Evolutionary conservation across 1,140 invertebrate species (phyloP), one percentile per base, ranked within the genome.

Genomic region (Bombyx mandarina): DNA sequence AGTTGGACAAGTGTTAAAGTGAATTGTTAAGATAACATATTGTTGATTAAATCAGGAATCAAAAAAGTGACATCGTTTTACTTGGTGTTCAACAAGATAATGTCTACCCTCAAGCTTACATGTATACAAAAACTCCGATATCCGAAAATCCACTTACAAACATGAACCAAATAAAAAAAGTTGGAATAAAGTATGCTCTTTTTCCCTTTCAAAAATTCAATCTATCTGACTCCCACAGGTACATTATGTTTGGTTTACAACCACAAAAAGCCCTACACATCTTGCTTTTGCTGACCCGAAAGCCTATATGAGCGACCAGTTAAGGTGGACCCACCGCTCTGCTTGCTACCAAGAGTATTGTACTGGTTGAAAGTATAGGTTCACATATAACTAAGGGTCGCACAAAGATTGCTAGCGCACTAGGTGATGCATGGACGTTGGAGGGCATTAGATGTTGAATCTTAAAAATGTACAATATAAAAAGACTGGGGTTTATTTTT

Each of bases 211-310:
- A 59, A 65, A 60, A 69, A 61, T 61, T 66, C 63, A 63, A 66
- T 65, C 61, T 66, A 69, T 69, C 54, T 53, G 45, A 56, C 52
- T 62, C 62, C 58, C 67, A 56, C 52, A 61, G 58, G 63, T 55
- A 65, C 52, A 62, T 58, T 60, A 52, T 55, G 55, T 57, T 58
- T 60, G 46, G 52, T 60, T 60, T 56, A 47, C 26, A 53, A 43
- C 45, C 18, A 57, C 48, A 54, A 65, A 64, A 69, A 67, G 55
- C 49, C 56, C 61, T 56, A 48, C 50, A 61, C 57, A 62, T 55
- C 56, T 62, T 56, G 43, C 45, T 57, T 63, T 53, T 49, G 58
- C 58, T 65, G 65, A 67, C 67, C 65, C 59, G 50, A 67, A 67
- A 62, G 62, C 65, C 65, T 65, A 65, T 52, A 64, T 65, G 54